Conservation (phyloP, 2,113 vertebrate genomes). For the Microcebus ravelobensis region DNA sequence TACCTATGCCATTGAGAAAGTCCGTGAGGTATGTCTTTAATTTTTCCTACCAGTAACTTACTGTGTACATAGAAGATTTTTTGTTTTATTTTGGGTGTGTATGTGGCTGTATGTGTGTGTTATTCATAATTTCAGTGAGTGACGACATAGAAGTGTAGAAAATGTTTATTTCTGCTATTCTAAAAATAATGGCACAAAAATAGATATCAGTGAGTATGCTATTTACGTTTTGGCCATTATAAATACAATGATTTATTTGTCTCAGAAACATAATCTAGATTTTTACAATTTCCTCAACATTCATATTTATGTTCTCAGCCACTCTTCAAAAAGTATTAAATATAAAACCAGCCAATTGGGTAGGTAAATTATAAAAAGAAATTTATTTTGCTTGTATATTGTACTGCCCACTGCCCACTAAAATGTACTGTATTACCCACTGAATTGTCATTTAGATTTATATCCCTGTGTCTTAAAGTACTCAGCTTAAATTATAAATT, state of each 20-base stretch:
- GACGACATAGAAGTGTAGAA: background rate
- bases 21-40: conserved; percentile 92
- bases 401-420: background rate
- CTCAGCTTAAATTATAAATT: conserved; percentile 25
- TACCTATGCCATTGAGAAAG: conserved; percentile 96
- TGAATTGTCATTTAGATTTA: background rate
- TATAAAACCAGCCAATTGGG: background rate
- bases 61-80: background rate
- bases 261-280: conserved; percentile 1
- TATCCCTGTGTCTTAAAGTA: background rate
- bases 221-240: background rate
- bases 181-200: background rate
- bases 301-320: background rate
- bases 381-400: background rate
- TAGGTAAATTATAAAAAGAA: background rate
- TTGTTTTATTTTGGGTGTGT: background rate
- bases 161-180: conserved; percentile 36
- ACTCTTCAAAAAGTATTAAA: conserved; percentile 41
- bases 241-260: conserved; percentile 34
- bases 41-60: conserved; percentile 34
- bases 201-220: background rate
- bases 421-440: background rate
- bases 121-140: background rate
- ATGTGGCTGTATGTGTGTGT: background rate
- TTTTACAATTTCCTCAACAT: background rate